Percentiles rank a stretch among this genome's conserved stretches.
These are phyloP conservation scores for Philopotamus ludificatus DNA, from an alignment of 1,140 invertebrate species.

Conservation along the genomic window DNA sequence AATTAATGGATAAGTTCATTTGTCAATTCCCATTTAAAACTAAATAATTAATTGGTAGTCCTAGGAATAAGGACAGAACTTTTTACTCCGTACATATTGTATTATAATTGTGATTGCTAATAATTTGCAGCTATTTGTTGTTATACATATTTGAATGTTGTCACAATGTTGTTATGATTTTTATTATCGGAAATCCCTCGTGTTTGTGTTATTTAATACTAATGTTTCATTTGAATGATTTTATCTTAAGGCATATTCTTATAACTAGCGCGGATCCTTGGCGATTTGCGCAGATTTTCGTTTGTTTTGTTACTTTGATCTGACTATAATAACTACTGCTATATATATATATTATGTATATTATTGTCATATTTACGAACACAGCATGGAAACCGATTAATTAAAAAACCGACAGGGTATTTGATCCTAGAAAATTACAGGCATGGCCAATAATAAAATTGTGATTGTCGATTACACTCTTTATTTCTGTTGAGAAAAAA, in stretches of 20 bases:
- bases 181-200: slow-evolving; percentile 34
- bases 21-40: slow-evolving; percentile 38
- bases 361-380: slow-evolving; percentile 2
- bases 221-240: slow-evolving; percentile 34
- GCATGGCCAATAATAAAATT: slow-evolving; percentile 40
- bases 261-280: no score
- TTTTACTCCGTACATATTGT: slow-evolving; percentile 2
- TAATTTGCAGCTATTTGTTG: slow-evolving; percentile 40
- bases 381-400: slow-evolving; percentile 19
- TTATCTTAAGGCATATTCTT: neutral
- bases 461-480: slow-evolving; percentile 32
- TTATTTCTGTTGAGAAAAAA: slow-evolving; percentile 6
- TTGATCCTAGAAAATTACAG: slow-evolving; percentile 42
- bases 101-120: slow-evolving; percentile 22
- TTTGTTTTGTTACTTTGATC: slow-evolving; percentile 6
- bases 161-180: slow-evolving; percentile 37
- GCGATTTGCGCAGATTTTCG: no score
- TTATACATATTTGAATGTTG: slow-evolving; percentile 28
- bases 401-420: slow-evolving; percentile 42
- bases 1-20: slow-evolving; percentile 40
- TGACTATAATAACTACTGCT: neutral
- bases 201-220: slow-evolving; percentile 30
- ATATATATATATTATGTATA: slow-evolving; percentile 3
- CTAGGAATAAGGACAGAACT: slow-evolving; percentile 20
- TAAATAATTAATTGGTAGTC: neutral